A percentile compares a stretch with the other conserved stretches of the same genome.
phyloP scores from a whole-genome alignment of 2,888 invertebrate genomes.

The Sarcophaga subvicina region DNA sequence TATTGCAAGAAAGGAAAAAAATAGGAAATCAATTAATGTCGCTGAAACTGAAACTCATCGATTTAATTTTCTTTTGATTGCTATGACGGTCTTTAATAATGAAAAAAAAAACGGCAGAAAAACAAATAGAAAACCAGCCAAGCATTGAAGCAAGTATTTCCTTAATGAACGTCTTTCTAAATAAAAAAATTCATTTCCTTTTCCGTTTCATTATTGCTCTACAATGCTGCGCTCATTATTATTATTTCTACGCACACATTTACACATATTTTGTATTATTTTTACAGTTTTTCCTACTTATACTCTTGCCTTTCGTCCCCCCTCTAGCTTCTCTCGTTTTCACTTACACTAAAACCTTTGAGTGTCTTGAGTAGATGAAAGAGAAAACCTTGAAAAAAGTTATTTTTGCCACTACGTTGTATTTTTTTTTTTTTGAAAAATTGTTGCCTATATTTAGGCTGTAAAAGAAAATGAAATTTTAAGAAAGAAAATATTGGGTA shows the following conservation, averaged over 20 bases:
- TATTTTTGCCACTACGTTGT: background rate
- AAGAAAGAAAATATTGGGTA: no score
- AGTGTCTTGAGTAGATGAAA: background rate
- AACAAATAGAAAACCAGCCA: conserved; percentile 24
- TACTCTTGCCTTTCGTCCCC: background rate
- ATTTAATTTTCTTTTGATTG: background rate
- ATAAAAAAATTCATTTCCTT: conserved; percentile 41
- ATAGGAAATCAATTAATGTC: no score
- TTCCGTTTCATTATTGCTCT: conserved; percentile 1
- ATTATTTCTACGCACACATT: background rate
- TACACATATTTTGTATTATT: background rate
- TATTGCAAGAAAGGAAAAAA: no score
- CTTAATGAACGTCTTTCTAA: conserved; percentile 41
- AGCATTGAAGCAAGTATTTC: conserved; percentile 44
- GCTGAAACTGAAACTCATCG: background rate
- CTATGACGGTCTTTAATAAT: no score
- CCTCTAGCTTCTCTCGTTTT: background rate
- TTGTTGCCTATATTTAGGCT: background rate
- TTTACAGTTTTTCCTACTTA: background rate
- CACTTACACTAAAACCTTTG: no score
- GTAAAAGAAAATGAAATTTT: background rate
- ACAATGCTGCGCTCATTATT: background rate
- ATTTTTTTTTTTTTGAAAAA: background rate
- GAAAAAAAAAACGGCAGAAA: no score
- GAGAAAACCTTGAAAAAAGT: background rate